phyloP scores from a whole-genome alignment of 2,113 vertebrate species.

The Brachirus orientalis region DNA sequence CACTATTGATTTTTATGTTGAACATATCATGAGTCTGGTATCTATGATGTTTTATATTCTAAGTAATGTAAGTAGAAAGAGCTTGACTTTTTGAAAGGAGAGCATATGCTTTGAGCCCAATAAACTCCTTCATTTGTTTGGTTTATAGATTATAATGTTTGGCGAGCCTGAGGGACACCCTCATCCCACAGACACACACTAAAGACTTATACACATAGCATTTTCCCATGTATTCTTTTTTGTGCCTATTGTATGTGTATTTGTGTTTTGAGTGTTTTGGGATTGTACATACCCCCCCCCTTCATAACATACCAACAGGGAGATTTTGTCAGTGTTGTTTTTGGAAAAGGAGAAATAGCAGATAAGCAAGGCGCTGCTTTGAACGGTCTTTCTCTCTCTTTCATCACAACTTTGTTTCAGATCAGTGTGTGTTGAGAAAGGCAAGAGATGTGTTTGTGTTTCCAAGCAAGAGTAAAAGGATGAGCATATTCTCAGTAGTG shows the following conservation, averaged over 20 bases:
- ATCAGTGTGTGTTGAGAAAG: constrained; percentile 3
- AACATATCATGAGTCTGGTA: not conserved
- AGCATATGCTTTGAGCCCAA: not conserved
- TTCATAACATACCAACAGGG: constrained; percentile 13
- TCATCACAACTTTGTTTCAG: constrained; percentile 13
- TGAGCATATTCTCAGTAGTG: constrained; percentile 42
- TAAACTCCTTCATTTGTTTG: constrained; percentile 23
- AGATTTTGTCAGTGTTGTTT: constrained; percentile 63
- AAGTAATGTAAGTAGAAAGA: too few species aligned
- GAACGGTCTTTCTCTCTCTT: constrained; percentile 10
- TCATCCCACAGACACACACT: constrained; percentile 23
- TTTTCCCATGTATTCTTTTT: too few species aligned
- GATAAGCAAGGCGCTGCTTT: constrained; percentile 49
- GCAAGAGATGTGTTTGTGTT: constrained; percentile 38
- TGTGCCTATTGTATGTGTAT: too few species aligned
- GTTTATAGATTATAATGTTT: constrained; percentile 42
- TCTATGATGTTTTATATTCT: too few species aligned
- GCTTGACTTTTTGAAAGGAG: too few species aligned
- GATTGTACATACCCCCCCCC: constrained; percentile 17
- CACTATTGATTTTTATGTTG: not conserved
- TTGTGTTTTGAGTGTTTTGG: constrained; percentile 34
- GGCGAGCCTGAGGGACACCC: constrained; percentile 34
- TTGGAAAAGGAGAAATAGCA: constrained; percentile 55
- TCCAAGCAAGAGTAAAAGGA: constrained; percentile 17
- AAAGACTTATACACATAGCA: constrained; percentile 20